These are phyloP conservation scores for Orbicella faveolata DNA, from an alignment of 64 coral and sea anemone genomes.

Conservation along the genomic window DNA sequence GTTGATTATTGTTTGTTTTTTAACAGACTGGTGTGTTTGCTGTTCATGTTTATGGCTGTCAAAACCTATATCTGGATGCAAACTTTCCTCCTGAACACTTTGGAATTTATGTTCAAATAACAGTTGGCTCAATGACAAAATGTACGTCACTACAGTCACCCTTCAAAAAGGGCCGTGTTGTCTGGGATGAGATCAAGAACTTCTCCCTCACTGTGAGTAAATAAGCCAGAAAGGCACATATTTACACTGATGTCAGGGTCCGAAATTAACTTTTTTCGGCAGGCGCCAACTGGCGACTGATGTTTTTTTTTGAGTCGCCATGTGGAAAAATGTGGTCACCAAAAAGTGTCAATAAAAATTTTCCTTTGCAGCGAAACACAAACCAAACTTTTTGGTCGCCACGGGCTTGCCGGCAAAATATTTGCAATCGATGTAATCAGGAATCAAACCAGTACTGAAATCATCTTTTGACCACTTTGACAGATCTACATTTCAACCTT, in stretches of 20 bases:
- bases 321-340: no score
- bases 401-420: no score
- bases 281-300: no score
- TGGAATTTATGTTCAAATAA: slow-evolving; percentile 76
- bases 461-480: no score
- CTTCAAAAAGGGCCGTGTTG: slow-evolving; percentile 73
- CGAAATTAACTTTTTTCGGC: no score
- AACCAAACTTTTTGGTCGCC: no score
- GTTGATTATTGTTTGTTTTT: background rate
- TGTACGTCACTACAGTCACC: slow-evolving; percentile 75
- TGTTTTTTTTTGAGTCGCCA: no score
- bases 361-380: no score
- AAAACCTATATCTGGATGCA: slow-evolving; percentile 74
- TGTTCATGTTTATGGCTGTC: slow-evolving; percentile 77
- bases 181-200: slow-evolving; percentile 88
- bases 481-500: no score
- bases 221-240: background rate
- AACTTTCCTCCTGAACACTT: slow-evolving; percentile 73
- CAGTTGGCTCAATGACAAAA: slow-evolving; percentile 63
- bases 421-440: no score
- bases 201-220: slow-evolving; percentile 73
- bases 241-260: background rate
- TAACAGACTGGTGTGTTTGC: slow-evolving; percentile 75
- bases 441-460: no score
- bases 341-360: no score